Evolutionary conservation across 2,797 vertebrate genomes (phyloP), one percentile per base, ranked within the genome.

Genomic region (Oophaga sylvatica): DNA sequence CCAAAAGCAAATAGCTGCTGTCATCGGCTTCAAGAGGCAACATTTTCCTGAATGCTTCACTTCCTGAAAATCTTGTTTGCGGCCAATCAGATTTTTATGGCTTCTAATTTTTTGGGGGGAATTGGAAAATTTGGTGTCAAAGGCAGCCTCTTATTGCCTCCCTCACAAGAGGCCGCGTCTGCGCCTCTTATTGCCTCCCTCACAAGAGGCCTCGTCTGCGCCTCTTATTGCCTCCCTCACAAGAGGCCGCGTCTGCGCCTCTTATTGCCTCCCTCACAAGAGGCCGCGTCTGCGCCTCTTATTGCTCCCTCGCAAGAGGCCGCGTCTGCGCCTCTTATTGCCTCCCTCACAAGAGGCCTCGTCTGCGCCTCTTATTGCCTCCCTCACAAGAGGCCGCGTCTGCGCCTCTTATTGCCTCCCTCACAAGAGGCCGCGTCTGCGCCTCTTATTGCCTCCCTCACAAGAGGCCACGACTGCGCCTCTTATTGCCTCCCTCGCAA

Each of bases 1-100:
- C 83, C 35, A 70, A 73, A 53, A 77, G 59, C 68, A 85, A 88
- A 88, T 48, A 57, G 20, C 26, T 65, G 29, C 17, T 65, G 59
- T 17, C 26, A 45, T 85, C 20, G 19, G 65, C 83, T 15, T 8
- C 68, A 41, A 12, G n/a, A 63, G 53, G 57, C 59, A 62, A 59
- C 35, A 53, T 78, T 78, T 57, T 48, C 35, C n/a, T 20, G 13
- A n/a, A 65, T 17, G 57, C 20, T 22, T 60, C 16, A 1, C 17
- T 80, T 29, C 16, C 29, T 80, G 16, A 29, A 80, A 53, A 35
- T 17, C 3, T 79, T 60, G 53, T 62, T 13, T 12, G 31, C 56
- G 41, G 19, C 31, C 26, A 60, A 59, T 62, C 53, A 29, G 0
- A 35, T 62, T 60, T 29, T 60, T 80, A 20, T 62, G 7, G 48